phyloP scores from a whole-genome alignment of 2,113 vertebrate species.

The Cyanoliseus patagonus region DNA sequence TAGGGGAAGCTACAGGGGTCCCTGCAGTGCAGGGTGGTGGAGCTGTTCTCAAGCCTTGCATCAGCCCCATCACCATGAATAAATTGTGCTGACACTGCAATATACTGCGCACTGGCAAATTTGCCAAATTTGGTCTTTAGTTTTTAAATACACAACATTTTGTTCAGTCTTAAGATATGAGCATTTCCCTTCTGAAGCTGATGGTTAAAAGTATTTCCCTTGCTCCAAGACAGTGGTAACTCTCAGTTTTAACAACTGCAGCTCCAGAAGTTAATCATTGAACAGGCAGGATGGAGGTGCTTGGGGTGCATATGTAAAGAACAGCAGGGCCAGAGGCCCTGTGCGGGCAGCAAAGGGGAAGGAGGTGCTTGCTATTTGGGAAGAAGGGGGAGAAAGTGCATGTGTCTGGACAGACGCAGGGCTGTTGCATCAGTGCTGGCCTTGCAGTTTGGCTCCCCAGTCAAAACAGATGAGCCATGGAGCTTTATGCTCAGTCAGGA shows the following conservation, averaged over 20 bases:
- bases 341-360: neutral
- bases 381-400: neutral
- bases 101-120: neutral
- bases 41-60: neutral
- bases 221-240: neutral
- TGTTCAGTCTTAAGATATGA: neutral
- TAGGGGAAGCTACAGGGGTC: neutral
- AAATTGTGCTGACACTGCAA: neutral
- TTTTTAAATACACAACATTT: neutral
- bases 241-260: neutral
- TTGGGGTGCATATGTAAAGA: neutral
- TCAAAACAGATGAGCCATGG: conserved; percentile 63
- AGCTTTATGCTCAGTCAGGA: neutral
- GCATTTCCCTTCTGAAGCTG: neutral
- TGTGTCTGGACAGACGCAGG: neutral
- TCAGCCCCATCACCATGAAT: neutral
- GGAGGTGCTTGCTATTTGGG: neutral
- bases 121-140: neutral
- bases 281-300: neutral
- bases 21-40: neutral
- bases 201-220: neutral
- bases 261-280: conserved; percentile 4
- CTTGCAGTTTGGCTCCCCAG: conserved; percentile 49
- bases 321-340: neutral
- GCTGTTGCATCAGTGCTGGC: conserved; percentile 4